phyloP scores from a whole-genome alignment of 2,113 vertebrate genomes.

The Rattus rattus region DNA sequence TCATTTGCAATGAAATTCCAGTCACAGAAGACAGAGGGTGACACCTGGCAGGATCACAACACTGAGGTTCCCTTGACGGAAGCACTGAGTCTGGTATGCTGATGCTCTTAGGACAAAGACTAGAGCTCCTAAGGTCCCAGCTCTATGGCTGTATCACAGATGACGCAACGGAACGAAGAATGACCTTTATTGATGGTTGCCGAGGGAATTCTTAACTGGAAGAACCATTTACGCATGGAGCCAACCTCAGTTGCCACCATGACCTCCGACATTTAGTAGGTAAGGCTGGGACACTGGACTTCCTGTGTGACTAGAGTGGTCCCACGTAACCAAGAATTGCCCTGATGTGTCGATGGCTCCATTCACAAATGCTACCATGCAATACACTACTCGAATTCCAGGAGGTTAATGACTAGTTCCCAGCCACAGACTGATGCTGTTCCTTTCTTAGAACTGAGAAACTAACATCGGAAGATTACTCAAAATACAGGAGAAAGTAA shows the following conservation, averaged over 20 bases:
- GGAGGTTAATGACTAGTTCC: background rate
- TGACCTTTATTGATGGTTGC: background rate
- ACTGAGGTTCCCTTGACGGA: background rate
- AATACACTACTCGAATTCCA: background rate
- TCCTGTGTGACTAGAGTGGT: background rate
- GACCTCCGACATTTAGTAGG: constrained; percentile 2
- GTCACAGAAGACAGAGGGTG: constrained; percentile 5
- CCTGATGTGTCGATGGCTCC: background rate
- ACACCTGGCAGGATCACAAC: background rate
- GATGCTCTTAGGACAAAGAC: background rate
- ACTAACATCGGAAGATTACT: background rate
- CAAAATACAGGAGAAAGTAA: background rate
- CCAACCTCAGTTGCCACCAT: background rate
- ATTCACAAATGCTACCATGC: background rate
- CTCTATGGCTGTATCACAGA: background rate
- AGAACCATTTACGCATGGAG: background rate
- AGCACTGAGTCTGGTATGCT: background rate
- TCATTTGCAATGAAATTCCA: background rate
- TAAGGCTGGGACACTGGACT: background rate
- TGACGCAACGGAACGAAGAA: background rate
- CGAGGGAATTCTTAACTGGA: background rate
- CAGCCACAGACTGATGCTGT: background rate
- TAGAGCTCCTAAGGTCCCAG: background rate
- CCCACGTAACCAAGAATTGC: background rate
- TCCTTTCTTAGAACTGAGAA: constrained; percentile 6